Conservation (phyloP, 64 coral and sea anemone genomes). For the Porites australiensis region DNA sequence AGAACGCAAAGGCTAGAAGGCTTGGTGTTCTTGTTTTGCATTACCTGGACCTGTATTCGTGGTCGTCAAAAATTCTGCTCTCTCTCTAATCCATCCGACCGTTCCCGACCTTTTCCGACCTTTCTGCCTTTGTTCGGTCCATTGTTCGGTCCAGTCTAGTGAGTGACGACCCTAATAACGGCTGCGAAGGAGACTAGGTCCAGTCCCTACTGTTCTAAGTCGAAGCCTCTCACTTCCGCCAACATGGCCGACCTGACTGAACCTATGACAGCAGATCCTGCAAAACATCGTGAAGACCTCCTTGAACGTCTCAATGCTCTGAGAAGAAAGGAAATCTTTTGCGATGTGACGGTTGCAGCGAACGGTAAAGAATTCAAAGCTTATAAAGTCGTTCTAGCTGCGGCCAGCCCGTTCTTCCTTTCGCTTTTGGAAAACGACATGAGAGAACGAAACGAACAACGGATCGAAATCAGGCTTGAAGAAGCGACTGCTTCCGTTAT, state of each 20-base stretch:
- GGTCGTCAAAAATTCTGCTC: too few species aligned
- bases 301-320: neutral
- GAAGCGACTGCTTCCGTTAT: conserved; percentile 6
- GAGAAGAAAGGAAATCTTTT: neutral
- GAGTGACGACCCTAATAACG: too few species aligned
- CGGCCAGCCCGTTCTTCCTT: conserved; percentile 26
- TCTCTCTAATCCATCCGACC: too few species aligned
- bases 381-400: conserved; percentile 1
- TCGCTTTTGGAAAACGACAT: neutral
- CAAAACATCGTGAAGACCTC: neutral
- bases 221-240: too few species aligned
- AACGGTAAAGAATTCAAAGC: neutral
- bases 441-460: neutral
- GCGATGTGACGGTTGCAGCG: neutral
- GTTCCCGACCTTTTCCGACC: too few species aligned
- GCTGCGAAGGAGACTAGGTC: too few species aligned
- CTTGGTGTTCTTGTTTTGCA: too few species aligned
- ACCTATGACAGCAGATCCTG: neutral
- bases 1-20: too few species aligned
- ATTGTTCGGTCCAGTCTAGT: too few species aligned
- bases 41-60: too few species aligned
- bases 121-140: too few species aligned
- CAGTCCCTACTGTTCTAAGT: too few species aligned
- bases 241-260: neutral
- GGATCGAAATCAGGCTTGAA: conserved; percentile 24